Conservation (phyloP, 2,113 vertebrate genomes). For the Orcinus orca region DNA sequence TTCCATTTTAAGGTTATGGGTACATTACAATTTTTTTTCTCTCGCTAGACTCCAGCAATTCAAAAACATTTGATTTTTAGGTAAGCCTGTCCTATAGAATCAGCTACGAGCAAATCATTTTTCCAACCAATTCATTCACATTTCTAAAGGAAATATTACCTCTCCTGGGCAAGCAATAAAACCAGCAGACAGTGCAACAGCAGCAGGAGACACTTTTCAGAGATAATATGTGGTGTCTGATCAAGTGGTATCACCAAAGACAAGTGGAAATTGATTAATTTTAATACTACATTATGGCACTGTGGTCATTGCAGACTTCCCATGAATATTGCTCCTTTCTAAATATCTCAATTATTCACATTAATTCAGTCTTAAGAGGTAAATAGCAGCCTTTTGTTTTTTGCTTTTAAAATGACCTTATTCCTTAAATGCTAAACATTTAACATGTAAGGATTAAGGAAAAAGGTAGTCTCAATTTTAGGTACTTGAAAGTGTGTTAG, state of each 20-base stretch:
- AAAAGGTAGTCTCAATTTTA: neutral
- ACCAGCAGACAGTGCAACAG: conserved; percentile 33
- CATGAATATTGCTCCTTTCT: neutral
- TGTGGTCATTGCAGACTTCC: neutral
- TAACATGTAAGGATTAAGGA: neutral
- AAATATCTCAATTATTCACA: conserved; percentile 21
- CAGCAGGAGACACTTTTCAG: neutral
- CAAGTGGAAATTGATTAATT: conserved; percentile 46
- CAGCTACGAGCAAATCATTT: neutral
- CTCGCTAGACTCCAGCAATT: neutral
- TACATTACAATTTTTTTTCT: neutral
- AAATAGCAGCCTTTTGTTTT: neutral
- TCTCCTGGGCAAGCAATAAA: conserved; percentile 55
- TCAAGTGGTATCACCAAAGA: conserved; percentile 2
- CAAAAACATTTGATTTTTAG: neutral
- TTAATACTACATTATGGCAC: neutral
- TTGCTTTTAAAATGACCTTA: neutral
- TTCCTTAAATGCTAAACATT: neutral
- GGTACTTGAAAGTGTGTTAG: neutral
- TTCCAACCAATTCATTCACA: conserved; percentile 26
- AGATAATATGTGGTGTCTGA: conserved; percentile 12
- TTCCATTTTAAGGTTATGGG: neutral
- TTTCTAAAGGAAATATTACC: conserved; percentile 37
- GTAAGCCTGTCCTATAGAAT: neutral
- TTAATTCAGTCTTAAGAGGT: conserved; percentile 1